These are phyloP conservation scores for Felis catus DNA, from an alignment of 2,113 vertebrate genomes.

Conservation along the genomic window DNA sequence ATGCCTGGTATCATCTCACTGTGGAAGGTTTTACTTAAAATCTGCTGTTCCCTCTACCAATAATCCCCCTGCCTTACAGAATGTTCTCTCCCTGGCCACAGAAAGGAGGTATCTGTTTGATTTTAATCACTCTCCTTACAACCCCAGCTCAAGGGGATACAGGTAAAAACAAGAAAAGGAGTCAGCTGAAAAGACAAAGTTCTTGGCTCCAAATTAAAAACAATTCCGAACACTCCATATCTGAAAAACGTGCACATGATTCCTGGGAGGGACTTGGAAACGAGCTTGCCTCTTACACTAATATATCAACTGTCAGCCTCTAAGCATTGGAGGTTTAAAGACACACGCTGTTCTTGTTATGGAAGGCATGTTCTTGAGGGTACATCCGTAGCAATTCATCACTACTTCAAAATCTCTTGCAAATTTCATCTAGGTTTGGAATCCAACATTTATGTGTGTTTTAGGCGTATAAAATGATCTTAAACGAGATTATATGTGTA, in stretches of 20 bases:
- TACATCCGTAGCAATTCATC: neutral
- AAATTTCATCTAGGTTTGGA: slow-evolving; percentile 43
- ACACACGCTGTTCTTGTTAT: slow-evolving; percentile 7
- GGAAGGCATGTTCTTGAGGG: neutral
- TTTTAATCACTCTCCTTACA: slow-evolving; percentile 68
- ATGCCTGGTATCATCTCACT: neutral
- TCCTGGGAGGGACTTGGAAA: slow-evolving; percentile 60
- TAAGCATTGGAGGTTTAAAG: neutral
- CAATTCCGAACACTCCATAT: slow-evolving; percentile 31
- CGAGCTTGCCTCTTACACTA: neutral
- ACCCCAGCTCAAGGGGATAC: slow-evolving; percentile 73
- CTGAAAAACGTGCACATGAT: slow-evolving; percentile 54
- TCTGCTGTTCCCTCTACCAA: neutral
- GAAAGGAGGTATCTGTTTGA: slow-evolving; percentile 53
- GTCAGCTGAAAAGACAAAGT: slow-evolving; percentile 64
- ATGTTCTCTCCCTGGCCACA: slow-evolving; percentile 30
- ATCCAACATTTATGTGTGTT: neutral
- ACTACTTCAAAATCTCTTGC: slow-evolving; percentile 2
- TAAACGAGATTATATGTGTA: neutral
- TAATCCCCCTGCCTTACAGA: neutral
- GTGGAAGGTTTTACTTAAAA: slow-evolving; percentile 21
- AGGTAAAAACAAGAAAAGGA: slow-evolving; percentile 75
- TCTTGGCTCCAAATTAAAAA: slow-evolving; percentile 75
- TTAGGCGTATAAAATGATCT: slow-evolving; percentile 15
- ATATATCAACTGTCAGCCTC: slow-evolving; percentile 48